These are phyloP conservation scores for Synanthedon vespiformis DNA, from an alignment of 2,888 invertebrate species.

Conservation along the genomic window DNA sequence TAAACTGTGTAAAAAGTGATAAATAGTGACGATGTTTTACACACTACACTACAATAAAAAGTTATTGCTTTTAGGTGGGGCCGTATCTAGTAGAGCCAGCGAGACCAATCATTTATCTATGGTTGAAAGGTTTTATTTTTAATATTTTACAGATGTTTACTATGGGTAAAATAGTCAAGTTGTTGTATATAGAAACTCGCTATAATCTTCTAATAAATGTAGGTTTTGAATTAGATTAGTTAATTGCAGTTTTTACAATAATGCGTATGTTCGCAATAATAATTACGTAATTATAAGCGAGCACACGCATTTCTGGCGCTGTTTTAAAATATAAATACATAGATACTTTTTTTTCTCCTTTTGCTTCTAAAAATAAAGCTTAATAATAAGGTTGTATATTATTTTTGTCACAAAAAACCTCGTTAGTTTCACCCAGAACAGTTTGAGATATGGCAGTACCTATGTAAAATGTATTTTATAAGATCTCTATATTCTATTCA, in stretches of 20 bases:
- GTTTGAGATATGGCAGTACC: too few relatives aligned
- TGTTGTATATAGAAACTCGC: conserved; percentile 29
- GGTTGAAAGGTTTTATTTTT: too few relatives aligned
- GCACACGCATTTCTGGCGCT: conserved; percentile 19
- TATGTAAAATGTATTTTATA: too few relatives aligned
- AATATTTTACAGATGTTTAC: too few relatives aligned
- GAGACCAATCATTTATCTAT: too few relatives aligned
- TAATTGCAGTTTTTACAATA: conserved; percentile 1
- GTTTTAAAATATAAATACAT: conserved; percentile 11
- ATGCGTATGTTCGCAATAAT: neutral
- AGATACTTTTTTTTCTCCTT: conserved; percentile 19
- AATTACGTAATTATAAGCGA: neutral
- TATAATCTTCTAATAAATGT: conserved; percentile 13
- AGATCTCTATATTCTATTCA: too few relatives aligned
- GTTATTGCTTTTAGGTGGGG: too few relatives aligned
- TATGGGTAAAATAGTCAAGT: neutral
- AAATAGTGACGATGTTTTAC: too few relatives aligned
- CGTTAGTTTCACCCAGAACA: too few relatives aligned
- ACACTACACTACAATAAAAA: too few relatives aligned
- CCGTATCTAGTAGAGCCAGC: too few relatives aligned
- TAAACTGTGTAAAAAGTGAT: too few relatives aligned
- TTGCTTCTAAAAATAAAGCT: conserved; percentile 44
- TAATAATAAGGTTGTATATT: conserved; percentile 42
- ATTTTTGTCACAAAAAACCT: conserved; percentile 16
- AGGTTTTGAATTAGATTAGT: neutral